Evolutionary conservation across 2,113 vertebrate species (phyloP), one percentile per base, ranked within the genome.

Genomic region (Alethe castanea): DNA sequence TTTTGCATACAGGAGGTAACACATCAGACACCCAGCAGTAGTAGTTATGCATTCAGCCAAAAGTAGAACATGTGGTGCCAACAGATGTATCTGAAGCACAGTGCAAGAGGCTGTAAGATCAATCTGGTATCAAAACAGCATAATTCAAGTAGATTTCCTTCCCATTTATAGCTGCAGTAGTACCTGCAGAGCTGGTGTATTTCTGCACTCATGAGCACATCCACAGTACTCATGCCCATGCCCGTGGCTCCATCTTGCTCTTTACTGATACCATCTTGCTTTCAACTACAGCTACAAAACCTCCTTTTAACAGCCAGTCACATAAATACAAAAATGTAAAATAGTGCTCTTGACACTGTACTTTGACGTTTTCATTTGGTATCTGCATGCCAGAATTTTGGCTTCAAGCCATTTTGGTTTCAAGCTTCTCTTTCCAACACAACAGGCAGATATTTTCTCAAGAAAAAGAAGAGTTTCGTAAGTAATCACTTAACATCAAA

Each of bases 151-250:
- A 64, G 33, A 52, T 61, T 77, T 88, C 61, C 23, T 36, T 59
- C 38, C 52, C 9, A 19, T 59, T 76, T 62, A 25, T 45, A 72
- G 69, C 2, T 2, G 0, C 9, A 44, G 20, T 12, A 67, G 48
- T 24, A 86, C 38, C 57, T 53, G 47, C 60, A 77, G 7, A 6
- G 35, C 33, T 50, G 42, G 18, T 54, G 13, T 60, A 20, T 36
- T 67, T 79, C 91, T 71, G 18, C 42, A 19, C 31, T 50, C 23
- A 19, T 2, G 20, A 1, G 0, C 38, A 56, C 1, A 0, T 60
- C 31, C 1, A 1, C 2, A 25, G 33, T 18, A 45, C 14, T n/a
- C 18, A 25, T 0, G 0, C 28, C 42, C 7, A 0, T 8, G 15
- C 8, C 33, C 3, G 25, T 50, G 28, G 54, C 33, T 83, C 33